Percentiles rank a stretch among this genome's conserved stretches.
phyloP scores from a whole-genome alignment of 2,797 vertebrate genomes.

The Microctenopoma stevenorrisi region DNA sequence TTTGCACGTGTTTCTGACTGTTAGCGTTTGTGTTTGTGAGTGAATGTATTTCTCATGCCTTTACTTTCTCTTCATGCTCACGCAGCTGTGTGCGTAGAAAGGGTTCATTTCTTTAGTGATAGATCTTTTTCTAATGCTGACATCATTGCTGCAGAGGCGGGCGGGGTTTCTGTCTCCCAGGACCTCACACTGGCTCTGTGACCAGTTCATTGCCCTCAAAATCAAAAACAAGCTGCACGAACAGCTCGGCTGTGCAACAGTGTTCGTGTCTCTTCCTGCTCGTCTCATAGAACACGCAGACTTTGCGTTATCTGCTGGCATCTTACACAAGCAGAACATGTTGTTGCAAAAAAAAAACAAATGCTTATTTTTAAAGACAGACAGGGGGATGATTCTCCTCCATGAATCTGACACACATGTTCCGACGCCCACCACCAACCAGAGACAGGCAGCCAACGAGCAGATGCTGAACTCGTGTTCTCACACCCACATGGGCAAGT shows the following conservation, averaged over 20 bases:
- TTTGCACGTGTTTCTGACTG: neutral
- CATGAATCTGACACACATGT: constrained; percentile 50
- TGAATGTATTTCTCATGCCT: constrained; percentile 5
- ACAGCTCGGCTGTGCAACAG: neutral
- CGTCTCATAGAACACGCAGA: neutral
- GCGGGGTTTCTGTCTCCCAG: constrained; percentile 56
- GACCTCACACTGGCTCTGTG: constrained; percentile 53
- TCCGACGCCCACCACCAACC: constrained; percentile 32
- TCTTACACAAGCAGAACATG: constrained; percentile 10
- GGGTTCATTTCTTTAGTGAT: constrained; percentile 18
- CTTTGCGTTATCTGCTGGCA: constrained; percentile 14
- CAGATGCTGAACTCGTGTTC: constrained; percentile 55
- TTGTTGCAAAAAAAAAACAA: constrained; percentile 3
- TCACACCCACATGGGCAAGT: constrained; percentile 54
- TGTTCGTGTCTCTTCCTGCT: constrained; percentile 27
- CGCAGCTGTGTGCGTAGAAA: constrained; percentile 10
- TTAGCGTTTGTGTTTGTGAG: neutral
- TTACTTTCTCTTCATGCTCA: neutral
- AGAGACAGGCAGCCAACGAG: constrained; percentile 31
- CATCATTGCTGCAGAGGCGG: constrained; percentile 57
- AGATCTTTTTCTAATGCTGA: constrained; percentile 45
- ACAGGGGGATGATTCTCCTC: constrained; percentile 4
- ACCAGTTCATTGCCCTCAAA: constrained; percentile 42
- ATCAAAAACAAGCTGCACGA: constrained; percentile 47
- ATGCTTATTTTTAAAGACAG: constrained; percentile 6